Base-by-base conservation (phyloP, 2,797 vertebrate genomes). In the Oreochromis grahami region DNA sequence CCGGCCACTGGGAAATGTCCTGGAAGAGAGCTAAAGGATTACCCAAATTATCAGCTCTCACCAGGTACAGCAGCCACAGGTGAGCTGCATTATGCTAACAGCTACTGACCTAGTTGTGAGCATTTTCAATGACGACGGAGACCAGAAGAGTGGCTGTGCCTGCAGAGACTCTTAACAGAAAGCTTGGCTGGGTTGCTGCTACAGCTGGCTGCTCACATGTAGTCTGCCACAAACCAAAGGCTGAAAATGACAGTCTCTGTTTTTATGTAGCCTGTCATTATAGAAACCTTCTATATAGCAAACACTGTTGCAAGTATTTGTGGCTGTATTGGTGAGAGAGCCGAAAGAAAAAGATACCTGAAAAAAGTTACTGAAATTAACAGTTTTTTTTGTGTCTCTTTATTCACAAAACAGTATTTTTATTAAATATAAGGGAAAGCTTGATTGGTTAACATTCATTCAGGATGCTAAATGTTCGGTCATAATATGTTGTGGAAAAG, bases 41-140 rank as follows among this genome's bases (percentile, higher is more conserved):
- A 76, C 32, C 14, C 26, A 60, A 84, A 78, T 78, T 45, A 87
- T 90, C 79, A 77, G 74, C 74, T 79, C 68, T 63, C 77, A 55
- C 72, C 87, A 84, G 81, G 86, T 85, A 52, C 74, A 24, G 65
- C 76, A 65, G 80, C 87, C 78, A 87, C 85, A 89, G 89, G 90
- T 86, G 84, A 74, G 79, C 82, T 78, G 78, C 83, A 65, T 84
- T 86, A 89, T 82, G 43, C 68, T 72, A 81, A 86, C 58, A 86
- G 56, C 76, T 45, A 38, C 82, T 91, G 91, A 92, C 92, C 91
- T 84, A 90, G 78, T 84, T 92, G 77, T 74, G 41, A 79, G 80
- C 32, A 77, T 79, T 84, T 81, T 76, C n/a, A 83, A 72, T 72
- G 50, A 85, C 29, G 77, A 65, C 21, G 34, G 53, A 41, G 77